Evolutionary conservation across 2,888 invertebrate species (phyloP), one percentile per base, ranked within the genome.

Genomic region (Lepeophtheirus nordmannii): DNA sequence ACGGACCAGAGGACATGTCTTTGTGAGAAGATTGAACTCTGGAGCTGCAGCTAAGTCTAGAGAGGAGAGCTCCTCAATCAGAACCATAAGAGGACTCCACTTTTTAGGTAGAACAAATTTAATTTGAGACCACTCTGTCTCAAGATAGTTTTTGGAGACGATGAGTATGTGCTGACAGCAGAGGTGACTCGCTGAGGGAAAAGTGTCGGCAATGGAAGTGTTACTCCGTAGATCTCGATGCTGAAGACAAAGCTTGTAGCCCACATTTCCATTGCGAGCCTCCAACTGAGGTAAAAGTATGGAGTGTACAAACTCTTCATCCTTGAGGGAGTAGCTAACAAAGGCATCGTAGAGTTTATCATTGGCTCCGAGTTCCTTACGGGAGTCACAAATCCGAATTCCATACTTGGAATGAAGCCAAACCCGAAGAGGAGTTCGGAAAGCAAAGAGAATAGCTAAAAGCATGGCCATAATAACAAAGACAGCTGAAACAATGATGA

Each of bases 281-380:
- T 63, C 63, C 20, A 63, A n/a, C 17, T 63, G 63, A 63, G 63
- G 63, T 12, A 63, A n/a, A 22, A 63, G 46, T 30, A 86, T 85
- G 73, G 88, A 86, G 68, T 88, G 82, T 7, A 91, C 89, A 74
- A 89, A 89, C 74, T 87, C 85, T 74, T 90, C 89, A 76, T 92
- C 92, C 77, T 88, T 89, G 58, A 87, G 87, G 72, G 89, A 89
- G 77, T 93, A 94, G 73, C 90, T 85, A 14, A 94, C 86, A 75
- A 92, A 93, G 60, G 89, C 91, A 75, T 94, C 93, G 77, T 89
- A 92, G 39, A 88, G 79, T 73, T 89, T 88, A 72, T 89, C 88
- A 69, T 84, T 82, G 73, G 14, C 81, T 10, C 53, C 56, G 11
- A 40, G 67, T 62, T 83, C 82, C 67, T 70, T 71, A 12, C 63